Conservation (phyloP, 2,113 vertebrate species). For the Eptatretus burgeri region DNA sequence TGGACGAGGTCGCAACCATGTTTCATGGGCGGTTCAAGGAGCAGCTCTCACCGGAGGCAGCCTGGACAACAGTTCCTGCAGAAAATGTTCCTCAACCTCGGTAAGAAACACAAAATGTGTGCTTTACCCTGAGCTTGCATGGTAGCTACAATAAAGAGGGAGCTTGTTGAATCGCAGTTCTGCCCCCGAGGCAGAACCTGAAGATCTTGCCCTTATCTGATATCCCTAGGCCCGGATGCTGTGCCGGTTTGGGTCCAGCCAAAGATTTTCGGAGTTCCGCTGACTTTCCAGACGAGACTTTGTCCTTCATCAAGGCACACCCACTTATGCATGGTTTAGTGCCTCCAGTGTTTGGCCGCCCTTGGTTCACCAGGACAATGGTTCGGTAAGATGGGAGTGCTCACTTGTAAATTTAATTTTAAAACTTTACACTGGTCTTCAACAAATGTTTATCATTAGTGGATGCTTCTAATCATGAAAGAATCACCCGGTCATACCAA, state of each 20-base stretch:
- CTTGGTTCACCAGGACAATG: constrained; percentile 52
- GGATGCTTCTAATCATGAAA: no score
- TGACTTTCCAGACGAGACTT: constrained; percentile 49
- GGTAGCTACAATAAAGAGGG: no score
- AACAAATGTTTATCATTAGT: no score
- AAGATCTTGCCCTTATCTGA: constrained; percentile 17
- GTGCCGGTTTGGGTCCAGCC: constrained; percentile 35
- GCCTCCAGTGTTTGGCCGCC: constrained; percentile 29
- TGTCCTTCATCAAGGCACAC: constrained; percentile 69
- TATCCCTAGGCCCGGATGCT: constrained; percentile 40
- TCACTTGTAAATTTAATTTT: no score
- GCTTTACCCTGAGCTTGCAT: not conserved
- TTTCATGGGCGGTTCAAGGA: constrained; percentile 68
- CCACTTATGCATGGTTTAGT: constrained; percentile 56
- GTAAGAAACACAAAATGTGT: constrained; percentile 15
- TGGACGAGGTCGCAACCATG: constrained; percentile 60
- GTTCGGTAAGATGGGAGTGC: constrained; percentile 29
- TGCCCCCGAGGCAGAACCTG: not conserved
- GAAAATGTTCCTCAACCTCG: constrained; percentile 58
- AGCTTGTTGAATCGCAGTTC: not conserved
- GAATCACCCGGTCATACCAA: no score
- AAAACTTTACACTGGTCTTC: no score
- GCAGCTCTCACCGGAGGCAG: constrained; percentile 35
- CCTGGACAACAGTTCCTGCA: constrained; percentile 51
- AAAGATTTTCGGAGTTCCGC: constrained; percentile 28